A percentile compares a stretch with the other conserved stretches of the same genome.
Evolutionary conservation across 2,797 vertebrate genomes (phyloP).

Genomic region (Pseudomugil gertrudae): DNA sequence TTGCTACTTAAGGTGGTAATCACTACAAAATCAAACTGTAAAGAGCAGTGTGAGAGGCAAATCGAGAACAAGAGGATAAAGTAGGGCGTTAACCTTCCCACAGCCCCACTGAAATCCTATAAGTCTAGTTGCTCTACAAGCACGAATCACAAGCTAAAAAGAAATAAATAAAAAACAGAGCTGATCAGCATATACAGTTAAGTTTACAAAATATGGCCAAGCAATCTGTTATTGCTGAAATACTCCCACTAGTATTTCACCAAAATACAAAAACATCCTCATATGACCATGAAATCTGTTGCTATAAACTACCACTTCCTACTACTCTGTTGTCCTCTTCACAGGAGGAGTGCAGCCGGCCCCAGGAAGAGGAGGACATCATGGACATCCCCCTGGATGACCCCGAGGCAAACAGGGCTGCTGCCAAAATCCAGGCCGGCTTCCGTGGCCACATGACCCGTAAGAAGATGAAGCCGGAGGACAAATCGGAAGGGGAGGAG

Average conservation of each 20-base stretch:
- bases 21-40: slow-evolving; percentile 11
- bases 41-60: slow-evolving; percentile 22
- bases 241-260: slow-evolving; percentile 21
- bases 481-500: slow-evolving; percentile 91
- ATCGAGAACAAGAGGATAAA: slow-evolving; percentile 12
- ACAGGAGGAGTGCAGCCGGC: slow-evolving; percentile 91
- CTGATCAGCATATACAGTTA: slow-evolving; percentile 10
- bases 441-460: slow-evolving; percentile 99
- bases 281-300: slow-evolving; percentile 19
- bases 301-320: slow-evolving; percentile 4
- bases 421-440: slow-evolving; percentile 98
- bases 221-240: slow-evolving; percentile 27
- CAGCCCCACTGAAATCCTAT: slow-evolving; percentile 35
- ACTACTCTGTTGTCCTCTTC: slow-evolving; percentile 2
- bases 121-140: slow-evolving; percentile 19
- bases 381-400: slow-evolving; percentile 97
- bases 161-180: neutral
- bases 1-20: neutral
- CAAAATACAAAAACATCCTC: neutral
- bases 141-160: slow-evolving; percentile 7
- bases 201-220: slow-evolving; percentile 32
- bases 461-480: slow-evolving; percentile 98
- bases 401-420: slow-evolving; percentile 94
- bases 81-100: slow-evolving; percentile 37
- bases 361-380: slow-evolving; percentile 93